phyloP scores from a whole-genome alignment of 2,797 vertebrate species.

The Danio kyathit region DNA sequence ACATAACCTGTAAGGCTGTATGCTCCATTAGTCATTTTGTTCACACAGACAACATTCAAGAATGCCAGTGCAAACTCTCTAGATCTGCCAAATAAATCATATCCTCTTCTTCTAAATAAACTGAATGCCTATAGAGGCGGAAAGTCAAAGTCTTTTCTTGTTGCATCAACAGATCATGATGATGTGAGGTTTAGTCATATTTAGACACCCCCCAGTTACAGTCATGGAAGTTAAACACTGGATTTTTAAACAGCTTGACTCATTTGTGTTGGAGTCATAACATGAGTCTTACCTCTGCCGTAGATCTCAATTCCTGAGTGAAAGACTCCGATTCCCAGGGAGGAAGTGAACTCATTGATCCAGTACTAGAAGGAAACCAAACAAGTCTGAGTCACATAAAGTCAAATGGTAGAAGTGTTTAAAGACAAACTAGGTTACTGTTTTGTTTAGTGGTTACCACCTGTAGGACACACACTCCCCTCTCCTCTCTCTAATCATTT shows the following conservation, averaged over 20 bases:
- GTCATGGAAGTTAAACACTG: not conserved
- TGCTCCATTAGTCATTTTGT: not conserved
- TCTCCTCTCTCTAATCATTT: too few species aligned
- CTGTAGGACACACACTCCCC: too few species aligned
- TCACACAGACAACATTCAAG: conserved; percentile 6
- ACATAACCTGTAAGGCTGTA: not conserved
- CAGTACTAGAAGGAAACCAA: conserved; percentile 86
- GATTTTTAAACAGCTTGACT: conserved; percentile 7
- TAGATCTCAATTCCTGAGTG: conserved; percentile 99
- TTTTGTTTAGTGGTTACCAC: not conserved
- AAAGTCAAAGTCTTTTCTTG: conserved; percentile 1
- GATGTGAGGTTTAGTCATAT: conserved; percentile 23
- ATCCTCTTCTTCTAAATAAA: not conserved
- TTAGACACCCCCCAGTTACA: not conserved
- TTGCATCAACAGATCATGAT: conserved; percentile 10
- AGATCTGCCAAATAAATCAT: conserved; percentile 8
- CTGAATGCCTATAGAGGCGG: not conserved
- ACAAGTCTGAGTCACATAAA: not conserved
- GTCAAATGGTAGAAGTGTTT: not conserved
- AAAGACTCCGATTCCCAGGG: conserved; percentile 98
- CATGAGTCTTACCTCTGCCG: conserved; percentile 88
- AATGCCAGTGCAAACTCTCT: not conserved
- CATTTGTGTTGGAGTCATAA: conserved; percentile 2
- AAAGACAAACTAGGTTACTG: not conserved
- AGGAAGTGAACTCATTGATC: conserved; percentile 99